Evolutionary conservation across 2,888 invertebrate species (phyloP), one percentile per base, ranked within the genome.

Genomic region (Synanthedon formicaeformis): DNA sequence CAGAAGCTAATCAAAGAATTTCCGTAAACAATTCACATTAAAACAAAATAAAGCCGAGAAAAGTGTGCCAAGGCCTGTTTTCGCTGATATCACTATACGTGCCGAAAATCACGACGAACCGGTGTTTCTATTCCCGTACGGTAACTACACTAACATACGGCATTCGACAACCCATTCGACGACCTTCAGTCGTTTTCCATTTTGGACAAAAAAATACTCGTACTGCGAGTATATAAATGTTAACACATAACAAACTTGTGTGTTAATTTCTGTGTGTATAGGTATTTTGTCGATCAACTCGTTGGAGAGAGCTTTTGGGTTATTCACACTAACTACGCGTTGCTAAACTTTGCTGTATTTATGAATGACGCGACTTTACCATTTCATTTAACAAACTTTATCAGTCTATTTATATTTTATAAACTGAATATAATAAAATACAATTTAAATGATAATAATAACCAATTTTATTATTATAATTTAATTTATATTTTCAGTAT

Each of bases 11-110:
- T 34, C 34, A 34, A 34, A 34, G 3, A 34, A 34, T 34, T 34
- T 34, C 34, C 34, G 34, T 34, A 34, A 34, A 34, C 34, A 34
- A 34, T 34, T 34, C 34, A 34, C 10, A 34, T 10, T 34, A 45
- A 13, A 45, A 14, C 8, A 14, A 45, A n/a, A 45, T 45, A 6
- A 45, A n/a, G 2, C n/a, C 14, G 13, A 13, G 14, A 57, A 23
- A 23, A 66, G 54, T 67, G 57, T 63, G 67, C 66, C 71, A 75
- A 73, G 73, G 75, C 62, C 58, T 63, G 55, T 57, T 65, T 62
- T 62, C 58, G 59, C 58, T 60, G 61, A 70, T 66, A 64, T 60
- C 62, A 63, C 56, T 49, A 58, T 56, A 58, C 63, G 60, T 64
- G 63, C 57, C 54, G 57, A 59, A 62, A 58, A 60, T 60, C 62